These are phyloP conservation scores for Papilio helenus DNA, from an alignment of 1,140 invertebrate genomes.

Conservation along the genomic window DNA sequence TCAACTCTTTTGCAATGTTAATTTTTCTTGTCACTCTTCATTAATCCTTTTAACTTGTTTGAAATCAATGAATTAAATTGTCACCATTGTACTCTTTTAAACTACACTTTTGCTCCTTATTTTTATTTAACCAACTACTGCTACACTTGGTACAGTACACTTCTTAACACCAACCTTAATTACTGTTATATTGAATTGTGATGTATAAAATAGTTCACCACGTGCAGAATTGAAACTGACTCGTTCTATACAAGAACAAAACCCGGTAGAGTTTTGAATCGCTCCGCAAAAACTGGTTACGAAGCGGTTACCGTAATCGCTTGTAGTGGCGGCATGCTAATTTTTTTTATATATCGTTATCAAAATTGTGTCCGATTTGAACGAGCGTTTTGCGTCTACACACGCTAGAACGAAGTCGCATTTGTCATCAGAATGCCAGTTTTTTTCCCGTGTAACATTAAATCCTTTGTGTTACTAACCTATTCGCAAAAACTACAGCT, in stretches of 20 bases:
- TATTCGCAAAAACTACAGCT: constrained; percentile 59
- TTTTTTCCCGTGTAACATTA: constrained; percentile 33
- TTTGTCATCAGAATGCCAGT: constrained; percentile 4
- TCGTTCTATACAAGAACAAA: constrained; percentile 15
- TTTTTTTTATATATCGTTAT: constrained; percentile 12
- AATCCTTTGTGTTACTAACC: constrained; percentile 43
- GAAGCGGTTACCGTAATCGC: constrained; percentile 36
- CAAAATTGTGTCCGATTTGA: background rate
- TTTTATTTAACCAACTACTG: background rate
- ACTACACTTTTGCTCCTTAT: background rate
- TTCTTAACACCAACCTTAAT: too few relatives aligned
- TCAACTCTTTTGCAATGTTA: background rate
- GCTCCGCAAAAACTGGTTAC: constrained; percentile 43
- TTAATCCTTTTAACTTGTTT: background rate
- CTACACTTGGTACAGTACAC: background rate
- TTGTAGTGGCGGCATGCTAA: constrained; percentile 41
- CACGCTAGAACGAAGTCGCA: constrained; percentile 15
- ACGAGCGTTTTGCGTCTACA: background rate
- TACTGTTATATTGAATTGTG: background rate
- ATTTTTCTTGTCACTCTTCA: constrained; percentile 3
- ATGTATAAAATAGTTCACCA: background rate
- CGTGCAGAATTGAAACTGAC: background rate
- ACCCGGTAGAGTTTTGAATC: constrained; percentile 31
- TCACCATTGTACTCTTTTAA: background rate
- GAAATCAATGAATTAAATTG: background rate